phyloP scores from a whole-genome alignment of 2,113 vertebrate species.

The Myrmecophaga tridactyla region DNA sequence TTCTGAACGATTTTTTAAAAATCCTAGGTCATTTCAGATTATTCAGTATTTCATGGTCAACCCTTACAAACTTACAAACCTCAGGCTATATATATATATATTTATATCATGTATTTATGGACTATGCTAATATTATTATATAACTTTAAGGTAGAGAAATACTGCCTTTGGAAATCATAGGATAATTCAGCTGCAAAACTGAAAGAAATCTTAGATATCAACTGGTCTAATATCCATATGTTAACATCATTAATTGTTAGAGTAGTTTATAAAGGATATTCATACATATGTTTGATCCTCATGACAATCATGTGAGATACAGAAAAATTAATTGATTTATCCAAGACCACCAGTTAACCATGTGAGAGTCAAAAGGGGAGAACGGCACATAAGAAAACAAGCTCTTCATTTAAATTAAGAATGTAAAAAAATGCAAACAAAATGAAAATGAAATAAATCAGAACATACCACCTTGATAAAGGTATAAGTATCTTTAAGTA shows the following conservation, averaged over 20 bases:
- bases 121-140: not conserved
- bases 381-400: not conserved
- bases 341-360: not conserved
- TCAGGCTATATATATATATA: not conserved
- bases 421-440: not conserved
- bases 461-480: not conserved
- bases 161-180: not conserved
- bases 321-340: not conserved
- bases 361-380: not conserved
- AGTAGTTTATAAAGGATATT: not conserved
- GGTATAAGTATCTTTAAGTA: not conserved
- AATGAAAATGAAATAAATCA: not conserved
- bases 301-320: not conserved
- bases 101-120: no score
- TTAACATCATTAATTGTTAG: not conserved
- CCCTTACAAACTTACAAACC: not conserved
- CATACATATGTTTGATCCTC: not conserved
- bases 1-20: not conserved
- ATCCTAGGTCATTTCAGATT: not conserved
- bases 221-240: not conserved
- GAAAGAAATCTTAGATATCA: not conserved
- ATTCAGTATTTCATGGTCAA: not conserved
- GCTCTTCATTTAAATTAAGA: not conserved
- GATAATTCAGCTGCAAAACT: not conserved
- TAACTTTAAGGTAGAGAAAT: not conserved